Evolutionary conservation across 2,888 invertebrate species (phyloP).

Genomic region (Leucophenga montana): DNA sequence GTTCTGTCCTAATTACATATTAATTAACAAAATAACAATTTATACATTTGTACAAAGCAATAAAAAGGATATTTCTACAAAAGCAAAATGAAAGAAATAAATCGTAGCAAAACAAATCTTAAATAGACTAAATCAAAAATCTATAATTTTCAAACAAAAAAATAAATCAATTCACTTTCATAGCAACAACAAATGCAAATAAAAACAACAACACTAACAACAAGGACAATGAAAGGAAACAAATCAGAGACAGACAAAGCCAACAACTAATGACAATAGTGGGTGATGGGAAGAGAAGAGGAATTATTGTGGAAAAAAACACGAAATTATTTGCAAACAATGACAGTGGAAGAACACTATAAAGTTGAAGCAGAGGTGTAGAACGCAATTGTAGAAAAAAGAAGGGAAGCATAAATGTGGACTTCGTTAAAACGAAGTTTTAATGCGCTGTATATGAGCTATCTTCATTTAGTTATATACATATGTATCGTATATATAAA

Average conservation of each 20-base stretch:
- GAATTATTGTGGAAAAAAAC: neutral
- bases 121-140: conserved; percentile 18
- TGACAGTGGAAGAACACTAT: neutral
- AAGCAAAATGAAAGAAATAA: neutral
- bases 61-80: neutral
- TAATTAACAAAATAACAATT: too few species aligned
- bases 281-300: neutral
- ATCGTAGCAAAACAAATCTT: neutral
- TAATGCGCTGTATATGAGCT: too few species aligned
- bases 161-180: conserved; percentile 12
- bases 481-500: too few species aligned
- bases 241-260: neutral
- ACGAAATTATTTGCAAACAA: conserved; percentile 12
- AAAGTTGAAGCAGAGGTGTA: too few species aligned
- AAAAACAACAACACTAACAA: conserved; percentile 12
- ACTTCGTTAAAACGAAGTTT: too few species aligned
- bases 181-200: neutral
- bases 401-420: too few species aligned
- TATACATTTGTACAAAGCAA: neutral
- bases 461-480: too few species aligned
- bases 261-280: neutral
- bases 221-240: neutral
- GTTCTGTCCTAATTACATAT: too few species aligned
- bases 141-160: conserved; percentile 5
- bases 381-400: too few species aligned